Evolutionary conservation across 1,140 invertebrate species (phyloP).

Genomic region (Battus philenor): DNA sequence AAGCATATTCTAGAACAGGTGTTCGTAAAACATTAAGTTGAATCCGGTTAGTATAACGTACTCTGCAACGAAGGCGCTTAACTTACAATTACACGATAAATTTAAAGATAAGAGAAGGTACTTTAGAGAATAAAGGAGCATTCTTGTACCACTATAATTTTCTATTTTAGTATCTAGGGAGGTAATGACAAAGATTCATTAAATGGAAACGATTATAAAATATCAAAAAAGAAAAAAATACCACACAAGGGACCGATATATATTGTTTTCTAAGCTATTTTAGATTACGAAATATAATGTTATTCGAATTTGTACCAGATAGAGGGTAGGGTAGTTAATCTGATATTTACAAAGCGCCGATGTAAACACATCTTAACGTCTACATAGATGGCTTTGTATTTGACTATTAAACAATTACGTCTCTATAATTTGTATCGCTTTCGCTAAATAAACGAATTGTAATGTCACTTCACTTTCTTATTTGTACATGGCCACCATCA

Average conservation of each 20-base stretch:
- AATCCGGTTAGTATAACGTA: not conserved
- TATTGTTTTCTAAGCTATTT: conserved; percentile 44
- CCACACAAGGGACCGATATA: conserved; percentile 52
- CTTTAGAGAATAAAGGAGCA: conserved; percentile 31
- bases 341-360: conserved; percentile 28
- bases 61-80: not conserved
- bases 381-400: conserved; percentile 66
- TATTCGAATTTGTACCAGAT: conserved; percentile 67
- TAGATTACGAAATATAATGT: conserved; percentile 51
- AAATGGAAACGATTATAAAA: conserved; percentile 50
- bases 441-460: conserved; percentile 36
- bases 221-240: conserved; percentile 60
- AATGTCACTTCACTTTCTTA: conserved; percentile 61
- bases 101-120: conserved; percentile 16
- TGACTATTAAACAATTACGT: conserved; percentile 71
- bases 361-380: conserved; percentile 43
- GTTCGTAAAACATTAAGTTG: no score
- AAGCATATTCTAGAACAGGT: no score
- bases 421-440: conserved; percentile 63
- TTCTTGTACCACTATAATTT: conserved; percentile 56
- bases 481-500: conserved; percentile 75
- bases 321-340: conserved; percentile 33
- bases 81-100: conserved; percentile 18
- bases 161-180: conserved; percentile 62
- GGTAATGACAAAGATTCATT: conserved; percentile 54